Evolutionary conservation across 2,797 vertebrate genomes (phyloP), one percentile per base, ranked within the genome.

Genomic region (Sebastes dallii): DNA sequence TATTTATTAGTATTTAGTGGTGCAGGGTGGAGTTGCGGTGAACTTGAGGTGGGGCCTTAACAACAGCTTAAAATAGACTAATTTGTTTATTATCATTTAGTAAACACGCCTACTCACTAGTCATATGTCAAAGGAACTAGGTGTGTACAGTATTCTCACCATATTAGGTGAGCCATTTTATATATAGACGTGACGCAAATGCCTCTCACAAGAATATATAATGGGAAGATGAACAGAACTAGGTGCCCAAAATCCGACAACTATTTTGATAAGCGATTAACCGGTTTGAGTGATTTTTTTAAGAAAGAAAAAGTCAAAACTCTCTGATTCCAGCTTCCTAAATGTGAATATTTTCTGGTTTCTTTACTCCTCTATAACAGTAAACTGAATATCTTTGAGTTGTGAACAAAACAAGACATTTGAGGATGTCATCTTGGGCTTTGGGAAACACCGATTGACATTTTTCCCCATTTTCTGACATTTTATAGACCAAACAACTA

Each of bases 21-120:
- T 62, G 22, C 58, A 62, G 75, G 86, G 81, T 83, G 79, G 65
- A 72, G 74, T 6, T 46, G 12, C 6, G 2, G 14, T 55, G n/a
- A 64, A 55, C n/a, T 39, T 0, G 4, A 78, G 72, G 80, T 85
- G 66, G 54, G 52, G 82, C 72, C 22, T 67, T 18, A 24, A 66
- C 25, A 39, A 27, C 14, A 36, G 67, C 55, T 81, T 76, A 58
- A 78, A 92, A 88, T 77, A 82, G 39, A 82, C 9, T 2, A 20
- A 25, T 4, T 3, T 69, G 9, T 34, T 81, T 22, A 9, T 68
- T 54, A 42, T 71, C 11, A 42, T 54, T 70, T 12, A 50, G 20
- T 8, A 82, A 71, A 86, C 77, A 86, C 14, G 4, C 27, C 39
- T 29, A 30, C 10, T 27, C 69, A 69, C 5, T 2, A 36, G 56